Conservation (phyloP, 2,797 vertebrate genomes). For the Kryptolebias ocellatus region DNA sequence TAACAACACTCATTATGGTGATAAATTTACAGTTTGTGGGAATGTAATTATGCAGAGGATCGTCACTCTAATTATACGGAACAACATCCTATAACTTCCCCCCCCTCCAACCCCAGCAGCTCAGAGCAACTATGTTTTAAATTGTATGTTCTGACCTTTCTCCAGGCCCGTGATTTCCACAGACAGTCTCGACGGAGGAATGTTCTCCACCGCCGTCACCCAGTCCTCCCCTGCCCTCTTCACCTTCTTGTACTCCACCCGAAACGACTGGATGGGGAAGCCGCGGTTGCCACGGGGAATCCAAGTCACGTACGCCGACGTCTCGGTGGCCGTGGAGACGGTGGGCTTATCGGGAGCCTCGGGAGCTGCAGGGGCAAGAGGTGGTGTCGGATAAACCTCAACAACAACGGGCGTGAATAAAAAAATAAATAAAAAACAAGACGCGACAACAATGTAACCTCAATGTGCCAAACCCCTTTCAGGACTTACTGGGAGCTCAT, state of each 20-base stretch:
- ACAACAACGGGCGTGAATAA: slow-evolving; percentile 17
- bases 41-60: slow-evolving; percentile 66
- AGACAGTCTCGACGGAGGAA: slow-evolving; percentile 93
- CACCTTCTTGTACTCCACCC: slow-evolving; percentile 94
- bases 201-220: slow-evolving; percentile 92
- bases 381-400: slow-evolving; percentile 31
- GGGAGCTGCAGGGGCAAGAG: slow-evolving; percentile 82
- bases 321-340: slow-evolving; percentile 94
- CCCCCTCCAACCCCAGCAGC: slow-evolving; percentile 7
- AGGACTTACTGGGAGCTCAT: slow-evolving; percentile 80
- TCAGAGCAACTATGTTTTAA: slow-evolving; percentile 14
- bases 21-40: slow-evolving; percentile 68
- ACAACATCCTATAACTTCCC: slow-evolving; percentile 29
- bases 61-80: slow-evolving; percentile 56
- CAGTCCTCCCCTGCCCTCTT: slow-evolving; percentile 91
- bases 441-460: slow-evolving; percentile 9
- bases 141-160: slow-evolving; percentile 84
- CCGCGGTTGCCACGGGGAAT: slow-evolving; percentile 97
- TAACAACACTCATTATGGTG: slow-evolving; percentile 70
- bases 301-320: slow-evolving; percentile 96
- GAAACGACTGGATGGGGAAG: slow-evolving; percentile 96
- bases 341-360: slow-evolving; percentile 98
- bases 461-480: slow-evolving; percentile 1
- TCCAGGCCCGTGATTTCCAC: slow-evolving; percentile 94
- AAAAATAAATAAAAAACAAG: no score